Base-by-base conservation (phyloP, 92 coral and sea anemone species). In the Epizoanthus illoricatus region DNA sequence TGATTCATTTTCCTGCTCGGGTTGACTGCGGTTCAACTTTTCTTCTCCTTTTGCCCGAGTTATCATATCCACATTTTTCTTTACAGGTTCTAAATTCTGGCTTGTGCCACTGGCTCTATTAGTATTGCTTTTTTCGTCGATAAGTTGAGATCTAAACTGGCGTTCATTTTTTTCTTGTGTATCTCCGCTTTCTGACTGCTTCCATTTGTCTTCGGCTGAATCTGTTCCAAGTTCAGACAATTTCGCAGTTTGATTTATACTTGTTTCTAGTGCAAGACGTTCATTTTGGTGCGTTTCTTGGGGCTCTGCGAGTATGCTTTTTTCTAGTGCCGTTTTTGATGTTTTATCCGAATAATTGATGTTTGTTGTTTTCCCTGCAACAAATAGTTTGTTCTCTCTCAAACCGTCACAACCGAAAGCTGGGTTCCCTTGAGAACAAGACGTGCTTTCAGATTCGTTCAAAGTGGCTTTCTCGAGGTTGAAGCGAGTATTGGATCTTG, bases 21-120 rank as follows among this genome's bases (percentile, higher is more conserved):
- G 12, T 12, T 5, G 21, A 59, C 47, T 39, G 49, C 54, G 54
- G 33, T 78, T n/a, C 24, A 63, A 40, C 45, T 45, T 78, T 78
- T 78, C 57, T 15, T 78, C 67, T 41, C 82, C 42, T 63, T 64
- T 70, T n/a, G 23, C 61, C 13, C 60, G 82, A 45, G 82, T 78
- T 39, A 63, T 33, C 54, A 47, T 61, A 58, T 62, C 71, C 42
- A 43, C 40, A n/a, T 36, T 58, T 42, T 62, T 57, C 19, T 76
- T 76, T 40, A 56, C 71, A 3, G 61, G 42, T 47, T 78, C 16
- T 9, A 64, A 24, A 78, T 12, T n/a, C 82, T 40, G 59, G 61
- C 42, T 45, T 8, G 69, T 45, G 13, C 55, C 54, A 54, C 7
- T 19, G 18, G 45, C 59, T 78, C 45, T 63, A 23, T 24, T 45